Conservation (phyloP, 2,888 invertebrate genomes). For the Acronicta leporina region DNA sequence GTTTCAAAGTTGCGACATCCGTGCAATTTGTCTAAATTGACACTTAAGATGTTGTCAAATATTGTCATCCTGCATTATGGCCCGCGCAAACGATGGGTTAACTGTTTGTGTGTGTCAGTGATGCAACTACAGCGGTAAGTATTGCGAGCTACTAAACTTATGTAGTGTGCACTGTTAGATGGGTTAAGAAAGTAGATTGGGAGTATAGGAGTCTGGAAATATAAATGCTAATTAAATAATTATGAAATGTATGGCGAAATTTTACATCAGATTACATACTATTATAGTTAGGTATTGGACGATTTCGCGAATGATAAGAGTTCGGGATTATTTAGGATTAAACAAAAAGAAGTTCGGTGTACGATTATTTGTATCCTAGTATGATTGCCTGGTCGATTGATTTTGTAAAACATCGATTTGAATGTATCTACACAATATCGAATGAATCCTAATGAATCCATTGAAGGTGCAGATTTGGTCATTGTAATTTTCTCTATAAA, state of each 20-base stretch:
- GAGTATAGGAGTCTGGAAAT: no score
- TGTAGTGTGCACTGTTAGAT: not conserved
- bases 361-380: slow-evolving; percentile 1
- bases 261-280: no score
- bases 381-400: slow-evolving; percentile 1
- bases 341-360: slow-evolving; percentile 18
- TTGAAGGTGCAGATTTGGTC: not conserved
- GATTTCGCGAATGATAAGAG: no score
- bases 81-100: slow-evolving; percentile 25
- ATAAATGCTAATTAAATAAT: no score
- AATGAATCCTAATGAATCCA: not conserved
- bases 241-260: no score
- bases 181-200: no score
- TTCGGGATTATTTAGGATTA: no score
- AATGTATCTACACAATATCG: not conserved
- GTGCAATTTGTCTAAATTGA: slow-evolving; percentile 51
- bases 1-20: slow-evolving; percentile 46
- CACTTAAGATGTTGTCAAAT: slow-evolving; percentile 49
- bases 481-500: not conserved
- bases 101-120: slow-evolving; percentile 37
- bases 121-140: slow-evolving; percentile 24
- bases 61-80: slow-evolving; percentile 42
- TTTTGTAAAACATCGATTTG: slow-evolving; percentile 1
- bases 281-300: no score
- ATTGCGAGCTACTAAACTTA: not conserved